Base-by-base conservation (phyloP, 2,888 invertebrate species). In the Serripes groenlandicus region DNA sequence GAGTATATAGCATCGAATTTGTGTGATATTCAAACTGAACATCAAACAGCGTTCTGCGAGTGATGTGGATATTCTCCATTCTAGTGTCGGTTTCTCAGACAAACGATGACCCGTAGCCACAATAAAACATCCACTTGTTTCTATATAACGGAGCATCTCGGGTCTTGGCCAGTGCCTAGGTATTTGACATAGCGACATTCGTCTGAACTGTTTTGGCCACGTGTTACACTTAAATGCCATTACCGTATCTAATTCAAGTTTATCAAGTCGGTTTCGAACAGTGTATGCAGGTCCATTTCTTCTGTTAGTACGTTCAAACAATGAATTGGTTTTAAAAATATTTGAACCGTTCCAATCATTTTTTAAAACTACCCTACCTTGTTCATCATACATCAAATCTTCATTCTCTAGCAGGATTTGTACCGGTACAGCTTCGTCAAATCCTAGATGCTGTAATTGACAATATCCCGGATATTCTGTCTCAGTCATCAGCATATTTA, bases 21-120 rank as follows among this genome's bases (percentile, higher is more conserved):
- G n/a, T n/a, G n/a, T n/a, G n/a, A n/a, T 30, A 23, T 69, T 60
- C 76, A 76, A 58, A 56, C 69, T 76, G 42, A 76, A 32, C 23
- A 76, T 32, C n/a, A 76, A 35, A 32, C 42, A 76, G 30, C 70
- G 37, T 52, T 58, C 37, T 2, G 69, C 42, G 23, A 69, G 76
- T 26, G 76, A 69, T 28, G 69, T 34, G 15, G 56, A 28, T 15
- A 28, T 28, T 28, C 52, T 52, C 52, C 52, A 52, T 52, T 21
- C 23, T 52, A n/a, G n/a, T 3, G 18, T 52, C 3, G 23, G 7
- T 30, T 30, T 26, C 23, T 30, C 30, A n/a, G n/a, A n/a, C 3
- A 18, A 18, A 15, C 15, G 60, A 23, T 26, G 60, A 3, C 3
- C 26, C 23, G 7, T 26, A 4, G 15, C 18, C 18, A 26, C 26